Evolutionary conservation across 2,888 invertebrate species (phyloP), one percentile per base, ranked within the genome.

Genomic region (Leptarthrus brevirostris): DNA sequence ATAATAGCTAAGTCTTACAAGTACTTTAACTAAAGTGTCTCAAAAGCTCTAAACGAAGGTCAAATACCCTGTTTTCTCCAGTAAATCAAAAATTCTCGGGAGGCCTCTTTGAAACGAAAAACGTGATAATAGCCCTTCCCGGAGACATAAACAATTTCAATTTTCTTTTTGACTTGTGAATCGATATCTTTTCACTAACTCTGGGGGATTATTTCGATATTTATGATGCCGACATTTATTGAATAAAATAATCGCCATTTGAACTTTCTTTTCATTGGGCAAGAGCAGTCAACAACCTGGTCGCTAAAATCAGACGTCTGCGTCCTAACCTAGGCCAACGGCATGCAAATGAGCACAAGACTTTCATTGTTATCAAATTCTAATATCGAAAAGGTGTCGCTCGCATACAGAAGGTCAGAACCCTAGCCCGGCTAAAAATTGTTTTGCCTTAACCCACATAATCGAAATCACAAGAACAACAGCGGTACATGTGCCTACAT

Each of bases 301-400:
- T 14, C 5, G 14, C n/a, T 16, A 12, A 18, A 53, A 53, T 22
- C 53, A 53, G 53, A 53, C 53, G 53, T 14, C 53, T 53, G 53
- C 6, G 53, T 18, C 20, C 53, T 53, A 22, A 53, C 53, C 53
- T 53, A 18, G 18, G 53, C 20, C n/a, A 53, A 53, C 53, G 18
- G 53, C 8, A 53, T 53, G 22, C 53, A 53, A n/a, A n/a, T n/a
- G n/a, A n/a, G n/a, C n/a, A n/a, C n/a, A n/a, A n/a, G n/a, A n/a
- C n/a, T n/a, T n/a, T n/a, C n/a, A n/a, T n/a, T n/a, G n/a, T n/a
- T n/a, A n/a, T n/a, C n/a, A n/a, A n/a, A n/a, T n/a, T n/a, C n/a
- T n/a, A n/a, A n/a, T n/a, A n/a, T n/a, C n/a, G n/a, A n/a, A n/a
- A n/a, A n/a, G n/a, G n/a, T n/a, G n/a, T 53, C 20, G 16, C 53